Evolutionary conservation across 2,888 invertebrate genomes (phyloP).

Genomic region (Blera fallax): DNA sequence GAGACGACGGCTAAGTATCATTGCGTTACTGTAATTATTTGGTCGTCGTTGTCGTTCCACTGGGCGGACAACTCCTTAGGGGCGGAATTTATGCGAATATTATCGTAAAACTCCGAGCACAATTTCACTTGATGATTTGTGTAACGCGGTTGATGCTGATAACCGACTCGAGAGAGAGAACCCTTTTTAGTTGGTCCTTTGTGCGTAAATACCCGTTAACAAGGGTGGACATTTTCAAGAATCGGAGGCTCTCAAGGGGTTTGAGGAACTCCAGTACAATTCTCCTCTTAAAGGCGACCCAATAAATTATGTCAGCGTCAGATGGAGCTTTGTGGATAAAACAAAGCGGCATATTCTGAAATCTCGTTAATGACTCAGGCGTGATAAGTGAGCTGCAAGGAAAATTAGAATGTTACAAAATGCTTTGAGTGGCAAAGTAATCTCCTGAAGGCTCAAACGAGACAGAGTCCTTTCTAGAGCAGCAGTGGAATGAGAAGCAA

Average conservation of each 20-base stretch:
- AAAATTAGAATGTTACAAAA: background rate
- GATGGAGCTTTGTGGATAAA: background rate
- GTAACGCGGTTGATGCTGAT: background rate
- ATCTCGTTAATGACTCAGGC: conserved; percentile 8
- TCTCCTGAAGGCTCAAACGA: background rate
- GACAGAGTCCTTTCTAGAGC: background rate
- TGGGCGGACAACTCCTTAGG: background rate
- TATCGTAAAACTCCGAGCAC: background rate
- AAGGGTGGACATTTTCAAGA: background rate
- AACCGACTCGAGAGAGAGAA: background rate
- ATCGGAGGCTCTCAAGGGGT: background rate
- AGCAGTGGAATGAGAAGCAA: background rate
- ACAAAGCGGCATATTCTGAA: background rate
- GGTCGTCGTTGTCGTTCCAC: background rate
- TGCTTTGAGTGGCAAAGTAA: background rate
- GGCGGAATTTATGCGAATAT: conserved; percentile 11
- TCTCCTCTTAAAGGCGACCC: background rate
- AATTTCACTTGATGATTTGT: conserved; percentile 5
- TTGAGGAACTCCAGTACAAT: background rate
- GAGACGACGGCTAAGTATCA: background rate
- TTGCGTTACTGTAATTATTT: background rate
- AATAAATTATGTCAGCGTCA: background rate
- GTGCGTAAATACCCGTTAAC: background rate
- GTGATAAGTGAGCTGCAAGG: background rate
- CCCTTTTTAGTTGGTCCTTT: background rate